Evolutionary conservation across 2,113 vertebrate genomes (phyloP).

Genomic region (Albula glossodonta): DNA sequence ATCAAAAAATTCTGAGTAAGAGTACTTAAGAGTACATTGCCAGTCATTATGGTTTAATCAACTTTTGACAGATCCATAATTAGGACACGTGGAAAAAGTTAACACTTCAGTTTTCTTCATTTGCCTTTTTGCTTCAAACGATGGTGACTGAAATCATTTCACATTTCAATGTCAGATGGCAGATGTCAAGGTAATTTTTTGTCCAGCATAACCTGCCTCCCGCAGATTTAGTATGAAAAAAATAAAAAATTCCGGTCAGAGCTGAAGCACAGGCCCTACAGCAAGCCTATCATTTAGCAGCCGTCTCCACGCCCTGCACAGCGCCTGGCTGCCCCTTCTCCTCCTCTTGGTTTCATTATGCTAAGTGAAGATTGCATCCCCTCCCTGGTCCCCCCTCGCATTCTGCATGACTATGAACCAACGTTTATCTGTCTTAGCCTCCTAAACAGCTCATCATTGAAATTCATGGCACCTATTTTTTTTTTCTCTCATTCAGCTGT

Average conservation of each 20-base stretch:
- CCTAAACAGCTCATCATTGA: slow-evolving; percentile 18
- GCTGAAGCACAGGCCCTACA: not conserved
- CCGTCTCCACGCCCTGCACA: not conserved
- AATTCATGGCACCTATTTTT: slow-evolving; percentile 15
- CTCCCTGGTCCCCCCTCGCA: not conserved
- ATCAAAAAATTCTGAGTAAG: too few species aligned
- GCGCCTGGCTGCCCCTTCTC: not conserved
- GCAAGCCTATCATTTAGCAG: not conserved
- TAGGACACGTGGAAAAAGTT: too few species aligned
- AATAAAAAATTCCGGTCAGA: not conserved
- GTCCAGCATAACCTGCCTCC: not conserved
- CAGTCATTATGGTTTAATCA: too few species aligned
- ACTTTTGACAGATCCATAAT: too few species aligned
- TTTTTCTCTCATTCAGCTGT: slow-evolving; percentile 3
- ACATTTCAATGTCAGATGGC: not conserved
- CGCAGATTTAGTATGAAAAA: not conserved
- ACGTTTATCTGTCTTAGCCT: not conserved
- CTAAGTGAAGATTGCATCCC: not conserved
- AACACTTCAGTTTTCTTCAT: too few species aligned
- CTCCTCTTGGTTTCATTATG: slow-evolving; percentile 10
- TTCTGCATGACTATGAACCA: not conserved
- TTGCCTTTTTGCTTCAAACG: not conserved
- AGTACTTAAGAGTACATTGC: too few species aligned
- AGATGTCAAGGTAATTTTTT: not conserved
- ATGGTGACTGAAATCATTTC: not conserved